Evolutionary conservation across 2,888 invertebrate genomes (phyloP).

Genomic region (Sinhomidia bicolor): DNA sequence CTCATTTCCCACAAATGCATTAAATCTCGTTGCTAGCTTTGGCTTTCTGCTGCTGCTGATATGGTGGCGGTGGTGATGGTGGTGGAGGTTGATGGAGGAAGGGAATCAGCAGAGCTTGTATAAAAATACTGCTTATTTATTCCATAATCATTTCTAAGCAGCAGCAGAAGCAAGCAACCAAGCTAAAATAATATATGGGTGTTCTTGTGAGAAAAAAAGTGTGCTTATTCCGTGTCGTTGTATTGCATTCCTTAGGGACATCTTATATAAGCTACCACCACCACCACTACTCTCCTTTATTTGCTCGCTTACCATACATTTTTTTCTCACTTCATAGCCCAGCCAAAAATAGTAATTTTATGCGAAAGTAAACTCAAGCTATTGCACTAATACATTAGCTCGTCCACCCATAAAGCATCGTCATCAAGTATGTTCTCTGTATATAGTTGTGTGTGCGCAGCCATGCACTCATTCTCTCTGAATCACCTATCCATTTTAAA

Average conservation of each 20-base stretch:
- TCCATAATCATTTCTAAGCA: slow-evolving; percentile 27
- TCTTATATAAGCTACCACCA: no score
- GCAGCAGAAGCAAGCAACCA: not conserved
- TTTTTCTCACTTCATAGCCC: not conserved
- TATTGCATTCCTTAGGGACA: slow-evolving; percentile 44
- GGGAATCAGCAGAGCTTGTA: slow-evolving; percentile 25
- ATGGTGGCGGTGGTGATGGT: not conserved
- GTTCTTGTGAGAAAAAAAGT: not conserved
- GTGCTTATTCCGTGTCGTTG: not conserved
- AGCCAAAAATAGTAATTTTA: slow-evolving; percentile 59
- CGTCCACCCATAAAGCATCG: slow-evolving; percentile 35
- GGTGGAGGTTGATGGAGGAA: not conserved
- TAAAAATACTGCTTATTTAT: slow-evolving; percentile 53
- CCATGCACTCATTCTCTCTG: no score
- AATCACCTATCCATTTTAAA: slow-evolving; percentile 8
- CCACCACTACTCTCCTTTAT: no score
- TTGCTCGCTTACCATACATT: no score
- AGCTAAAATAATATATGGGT: not conserved
- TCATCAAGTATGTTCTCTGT: no score
- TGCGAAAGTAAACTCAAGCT: slow-evolving; percentile 32
- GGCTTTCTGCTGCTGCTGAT: not conserved
- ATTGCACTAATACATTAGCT: slow-evolving; percentile 23
- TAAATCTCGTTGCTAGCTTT: slow-evolving; percentile 47
- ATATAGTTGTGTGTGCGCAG: no score
- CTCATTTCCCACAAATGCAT: slow-evolving; percentile 70